A percentile compares a stretch with the other conserved stretches of the same genome.
phyloP scores from a whole-genome alignment of 2,888 invertebrate genomes.

The Ecdyonurus torrentis region DNA sequence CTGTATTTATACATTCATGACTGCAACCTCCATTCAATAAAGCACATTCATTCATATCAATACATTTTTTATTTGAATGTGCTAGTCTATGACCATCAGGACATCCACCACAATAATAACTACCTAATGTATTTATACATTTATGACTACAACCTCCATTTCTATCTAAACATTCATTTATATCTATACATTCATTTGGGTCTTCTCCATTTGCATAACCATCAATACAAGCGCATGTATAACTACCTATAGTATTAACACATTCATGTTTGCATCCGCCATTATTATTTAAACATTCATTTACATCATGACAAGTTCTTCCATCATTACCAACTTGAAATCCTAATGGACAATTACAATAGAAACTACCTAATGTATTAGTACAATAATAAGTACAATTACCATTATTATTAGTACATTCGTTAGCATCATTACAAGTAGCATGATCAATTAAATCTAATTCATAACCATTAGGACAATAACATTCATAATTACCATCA shows the following conservation, averaged over 20 bases:
- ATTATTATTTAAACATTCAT: constrained; percentile 25
- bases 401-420: constrained; percentile 18
- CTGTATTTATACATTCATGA: constrained; percentile 38
- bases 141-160: constrained; percentile 30
- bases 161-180: constrained; percentile 14
- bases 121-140: constrained; percentile 24
- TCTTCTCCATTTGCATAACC: constrained; percentile 17
- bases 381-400: constrained; percentile 21
- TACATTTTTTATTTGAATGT: constrained; percentile 15
- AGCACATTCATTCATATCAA: constrained; percentile 28
- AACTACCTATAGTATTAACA: constrained; percentile 26
- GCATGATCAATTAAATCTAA: constrained; percentile 11
- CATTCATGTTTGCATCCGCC: constrained; percentile 27
- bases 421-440: constrained; percentile 20
- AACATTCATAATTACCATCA: background rate
- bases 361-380: constrained; percentile 22
- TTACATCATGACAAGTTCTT: constrained; percentile 19
- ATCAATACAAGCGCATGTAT: constrained; percentile 20
- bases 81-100: constrained; percentile 16
- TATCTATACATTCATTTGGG: background rate
- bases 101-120: constrained; percentile 20
- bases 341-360: constrained; percentile 22
- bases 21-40: constrained; percentile 22
- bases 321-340: constrained; percentile 15
- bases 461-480: background rate